These are phyloP conservation scores for Phragmatobia fuliginosa DNA, from an alignment of 2,888 invertebrate genomes.

Conservation along the genomic window DNA sequence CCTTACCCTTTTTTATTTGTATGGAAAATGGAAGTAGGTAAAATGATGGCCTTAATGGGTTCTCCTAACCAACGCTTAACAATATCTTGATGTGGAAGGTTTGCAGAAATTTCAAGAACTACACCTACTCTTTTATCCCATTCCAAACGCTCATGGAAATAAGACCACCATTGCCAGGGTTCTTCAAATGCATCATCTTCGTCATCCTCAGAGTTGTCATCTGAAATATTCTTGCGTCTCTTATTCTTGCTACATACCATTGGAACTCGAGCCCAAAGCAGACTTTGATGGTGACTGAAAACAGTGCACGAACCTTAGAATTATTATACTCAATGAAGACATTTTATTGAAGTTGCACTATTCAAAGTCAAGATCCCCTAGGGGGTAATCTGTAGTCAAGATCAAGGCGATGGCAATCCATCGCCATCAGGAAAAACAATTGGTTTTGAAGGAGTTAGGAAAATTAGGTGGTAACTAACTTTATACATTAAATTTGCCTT, in stretches of 20 bases:
- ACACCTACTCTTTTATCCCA: slow-evolving; percentile 89
- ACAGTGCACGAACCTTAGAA: background rate
- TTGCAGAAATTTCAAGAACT: slow-evolving; percentile 92
- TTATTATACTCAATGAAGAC: background rate
- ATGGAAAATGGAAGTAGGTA: slow-evolving; percentile 94
- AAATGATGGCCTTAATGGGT: slow-evolving; percentile 93
- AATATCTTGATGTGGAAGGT: slow-evolving; percentile 90
- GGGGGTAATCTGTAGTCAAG: no score
- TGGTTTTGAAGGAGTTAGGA: no score
- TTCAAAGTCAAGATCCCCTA: no score
- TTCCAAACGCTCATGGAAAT: slow-evolving; percentile 87
- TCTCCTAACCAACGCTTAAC: slow-evolving; percentile 97
- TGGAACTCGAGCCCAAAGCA: slow-evolving; percentile 90
- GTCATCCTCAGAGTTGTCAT: slow-evolving; percentile 59
- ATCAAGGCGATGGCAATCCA: no score
- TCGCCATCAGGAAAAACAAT: no score
- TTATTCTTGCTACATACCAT: slow-evolving; percentile 80
- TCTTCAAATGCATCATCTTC: slow-evolving; percentile 85
- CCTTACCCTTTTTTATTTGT: slow-evolving; percentile 96
- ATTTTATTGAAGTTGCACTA: no score
- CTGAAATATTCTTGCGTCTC: slow-evolving; percentile 59
- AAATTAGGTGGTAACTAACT: no score
- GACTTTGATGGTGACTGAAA: slow-evolving; percentile 76
- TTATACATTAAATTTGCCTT: no score
- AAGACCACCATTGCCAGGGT: slow-evolving; percentile 94